phyloP scores from a whole-genome alignment of 2,113 vertebrate species.

The Eretmochelys imbricata region DNA sequence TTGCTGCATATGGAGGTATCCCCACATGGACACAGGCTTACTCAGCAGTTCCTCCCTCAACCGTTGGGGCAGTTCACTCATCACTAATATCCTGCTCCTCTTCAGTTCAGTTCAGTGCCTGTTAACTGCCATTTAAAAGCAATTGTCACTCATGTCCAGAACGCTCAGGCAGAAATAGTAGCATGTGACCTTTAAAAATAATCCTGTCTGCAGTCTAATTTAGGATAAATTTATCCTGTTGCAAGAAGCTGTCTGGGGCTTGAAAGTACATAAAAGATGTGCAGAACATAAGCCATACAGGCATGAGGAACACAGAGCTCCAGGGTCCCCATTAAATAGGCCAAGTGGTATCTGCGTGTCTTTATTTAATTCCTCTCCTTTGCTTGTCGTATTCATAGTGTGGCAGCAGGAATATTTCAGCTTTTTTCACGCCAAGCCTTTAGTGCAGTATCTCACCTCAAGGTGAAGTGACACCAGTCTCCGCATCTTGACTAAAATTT shows the following conservation, averaged over 20 bases:
- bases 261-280: not conserved
- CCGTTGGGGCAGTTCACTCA: not conserved
- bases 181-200: not conserved
- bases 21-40: not conserved
- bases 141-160: not conserved
- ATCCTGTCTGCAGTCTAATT: not conserved
- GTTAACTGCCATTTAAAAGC: not conserved
- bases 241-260: slow-evolving; percentile 43
- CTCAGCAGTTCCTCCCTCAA: accelerated
- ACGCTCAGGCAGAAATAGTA: not conserved
- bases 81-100: accelerated
- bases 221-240: not conserved
- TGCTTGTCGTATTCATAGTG: not conserved
- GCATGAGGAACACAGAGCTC: slow-evolving; percentile 34
- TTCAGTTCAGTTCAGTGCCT: not conserved
- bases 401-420: not conserved
- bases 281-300: slow-evolving; percentile 36
- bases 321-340: slow-evolving; percentile 2
- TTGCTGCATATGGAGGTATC: not conserved
- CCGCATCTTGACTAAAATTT: not conserved
- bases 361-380: slow-evolving; percentile 38
- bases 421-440: not conserved
- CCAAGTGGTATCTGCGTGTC: slow-evolving; percentile 14
- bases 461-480: not conserved
- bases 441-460: not conserved